Evolutionary conservation across 2,797 vertebrate species (phyloP).

Genomic region (Balearica regulorum): DNA sequence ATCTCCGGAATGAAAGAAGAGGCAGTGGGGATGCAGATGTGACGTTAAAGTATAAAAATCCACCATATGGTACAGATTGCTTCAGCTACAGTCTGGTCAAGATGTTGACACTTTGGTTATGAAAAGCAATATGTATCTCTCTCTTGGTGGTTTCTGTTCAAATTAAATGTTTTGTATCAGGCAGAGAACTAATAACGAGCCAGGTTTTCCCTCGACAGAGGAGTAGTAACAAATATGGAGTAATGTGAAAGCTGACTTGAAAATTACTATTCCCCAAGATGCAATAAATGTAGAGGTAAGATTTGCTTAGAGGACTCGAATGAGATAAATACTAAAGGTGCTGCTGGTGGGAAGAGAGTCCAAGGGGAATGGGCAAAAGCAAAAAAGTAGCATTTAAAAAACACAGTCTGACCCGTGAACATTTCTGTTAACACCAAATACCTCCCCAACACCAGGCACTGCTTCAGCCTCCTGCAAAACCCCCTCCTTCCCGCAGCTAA

Average conservation of each 20-base stretch:
- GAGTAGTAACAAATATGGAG: slow-evolving; percentile 73
- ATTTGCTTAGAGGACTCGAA: slow-evolving; percentile 71
- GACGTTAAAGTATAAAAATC: slow-evolving; percentile 57
- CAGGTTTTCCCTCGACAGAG: slow-evolving; percentile 65
- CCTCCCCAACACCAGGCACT: slow-evolving; percentile 1
- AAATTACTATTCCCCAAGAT: slow-evolving; percentile 77
- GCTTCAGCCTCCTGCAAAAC: slow-evolving; percentile 17
- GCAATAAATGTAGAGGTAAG: slow-evolving; percentile 69
- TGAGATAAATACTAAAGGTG: slow-evolving; percentile 71
- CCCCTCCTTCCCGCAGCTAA: not conserved
- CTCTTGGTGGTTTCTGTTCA: slow-evolving; percentile 72
- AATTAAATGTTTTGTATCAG: slow-evolving; percentile 78
- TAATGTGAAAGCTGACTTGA: slow-evolving; percentile 75
- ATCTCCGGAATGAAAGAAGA: slow-evolving; percentile 49
- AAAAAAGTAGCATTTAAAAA: slow-evolving; percentile 52
- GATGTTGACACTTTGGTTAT: slow-evolving; percentile 72
- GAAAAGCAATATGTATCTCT: slow-evolving; percentile 75
- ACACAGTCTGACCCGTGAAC: slow-evolving; percentile 48
- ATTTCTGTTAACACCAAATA: slow-evolving; percentile 61
- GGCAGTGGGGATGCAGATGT: slow-evolving; percentile 63
- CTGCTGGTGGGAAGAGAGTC: slow-evolving; percentile 49
- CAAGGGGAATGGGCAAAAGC: not conserved
- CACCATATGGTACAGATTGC: slow-evolving; percentile 72
- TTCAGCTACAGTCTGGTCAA: slow-evolving; percentile 65
- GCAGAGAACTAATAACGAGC: slow-evolving; percentile 76